Evolutionary conservation across 2,888 invertebrate genomes (phyloP).

Genomic region (Syrphus vitripennis): DNA sequence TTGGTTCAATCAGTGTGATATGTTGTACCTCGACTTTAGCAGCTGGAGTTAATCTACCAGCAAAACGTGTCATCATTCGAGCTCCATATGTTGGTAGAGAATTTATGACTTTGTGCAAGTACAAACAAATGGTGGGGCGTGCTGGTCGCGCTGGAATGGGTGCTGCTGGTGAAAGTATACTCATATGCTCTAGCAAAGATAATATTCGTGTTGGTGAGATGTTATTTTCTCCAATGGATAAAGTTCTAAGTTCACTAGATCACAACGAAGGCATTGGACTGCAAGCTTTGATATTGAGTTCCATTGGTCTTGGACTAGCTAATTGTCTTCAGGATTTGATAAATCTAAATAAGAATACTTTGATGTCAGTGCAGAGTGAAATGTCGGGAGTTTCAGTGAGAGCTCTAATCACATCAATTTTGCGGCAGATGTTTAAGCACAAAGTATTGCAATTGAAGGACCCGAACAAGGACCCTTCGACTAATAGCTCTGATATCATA

Average conservation of each 20-base stretch:
- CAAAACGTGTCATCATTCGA: constrained; percentile 92
- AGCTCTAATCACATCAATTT: constrained; percentile 75
- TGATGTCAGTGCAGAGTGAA: constrained; percentile 86
- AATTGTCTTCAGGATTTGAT: constrained; percentile 82
- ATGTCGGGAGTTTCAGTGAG: constrained; percentile 76
- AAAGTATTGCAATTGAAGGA: constrained; percentile 76
- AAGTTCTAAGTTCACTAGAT: constrained; percentile 84
- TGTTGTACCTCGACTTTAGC: constrained; percentile 98
- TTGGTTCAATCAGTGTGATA: constrained; percentile 92
- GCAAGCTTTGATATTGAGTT: constrained; percentile 86
- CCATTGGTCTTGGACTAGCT: constrained; percentile 86
- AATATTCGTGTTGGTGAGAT: constrained; percentile 83
- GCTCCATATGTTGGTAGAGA: constrained; percentile 91
- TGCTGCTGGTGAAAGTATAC: constrained; percentile 90
- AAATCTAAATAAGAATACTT: constrained; percentile 83
- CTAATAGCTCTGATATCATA: constrained; percentile 75
- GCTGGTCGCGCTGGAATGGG: constrained; percentile 96
- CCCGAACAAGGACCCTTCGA: constrained; percentile 32
- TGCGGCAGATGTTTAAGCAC: constrained; percentile 79
- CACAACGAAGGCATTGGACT: constrained; percentile 82
- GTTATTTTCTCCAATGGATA: constrained; percentile 86
- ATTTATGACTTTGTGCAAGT: constrained; percentile 89
- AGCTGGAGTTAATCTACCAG: constrained; percentile 98
- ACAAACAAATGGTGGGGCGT: constrained; percentile 97
- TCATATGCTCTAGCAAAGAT: constrained; percentile 87